Base-by-base conservation (phyloP, 2,113 vertebrate species). In the Cavia aperea region DNA sequence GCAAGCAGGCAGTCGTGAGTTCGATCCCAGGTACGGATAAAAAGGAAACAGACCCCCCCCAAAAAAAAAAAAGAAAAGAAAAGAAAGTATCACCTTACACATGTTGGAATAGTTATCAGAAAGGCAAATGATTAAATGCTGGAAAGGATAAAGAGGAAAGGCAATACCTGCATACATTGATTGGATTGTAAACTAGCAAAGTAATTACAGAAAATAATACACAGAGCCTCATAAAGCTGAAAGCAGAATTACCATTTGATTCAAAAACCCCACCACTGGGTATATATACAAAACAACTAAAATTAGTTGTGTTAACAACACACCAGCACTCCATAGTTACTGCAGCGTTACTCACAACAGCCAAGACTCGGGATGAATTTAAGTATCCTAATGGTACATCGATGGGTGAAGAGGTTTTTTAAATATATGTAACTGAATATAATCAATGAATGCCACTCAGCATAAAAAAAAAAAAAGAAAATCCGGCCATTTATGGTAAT, bases 161-260 rank as follows among this genome's bases (percentile, higher is more conserved):
- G n/a, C 7, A 43, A 36, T 1, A 2, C 21, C n/a, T n/a, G 19
- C 23, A 39, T 36, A n/a, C 18, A 9, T 2, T n/a, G 70, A n/a
- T 54, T 29, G 49, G 49, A 5, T 54, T 51, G 46, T 33, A 54
- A 54, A 33, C 49, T 79, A 16, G 77, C 33, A 51, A 5, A 75
- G 49, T 33, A 51, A 36, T n/a, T n/a, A 68, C 36, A 36, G 33
- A n/a, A 68, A 36, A 68, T 33, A 66, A 66, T 68, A 36, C 36
- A 7, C 49, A 49, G 49, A 26, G 21, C 70, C n/a, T 43, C 70
- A 72, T 24, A 72, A 43, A 39, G 24, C 70, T 72, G 33, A 24
- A 72, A 39, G 29, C 33, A 54, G 49, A 79, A 33, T 33, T 49
- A 77, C 24, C 29, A 79, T 36, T 31, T 33, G 29, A 31, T 68